These are phyloP conservation scores for Thereva nobilitata DNA, from an alignment of 2,888 invertebrate genomes.

Conservation along the genomic window DNA sequence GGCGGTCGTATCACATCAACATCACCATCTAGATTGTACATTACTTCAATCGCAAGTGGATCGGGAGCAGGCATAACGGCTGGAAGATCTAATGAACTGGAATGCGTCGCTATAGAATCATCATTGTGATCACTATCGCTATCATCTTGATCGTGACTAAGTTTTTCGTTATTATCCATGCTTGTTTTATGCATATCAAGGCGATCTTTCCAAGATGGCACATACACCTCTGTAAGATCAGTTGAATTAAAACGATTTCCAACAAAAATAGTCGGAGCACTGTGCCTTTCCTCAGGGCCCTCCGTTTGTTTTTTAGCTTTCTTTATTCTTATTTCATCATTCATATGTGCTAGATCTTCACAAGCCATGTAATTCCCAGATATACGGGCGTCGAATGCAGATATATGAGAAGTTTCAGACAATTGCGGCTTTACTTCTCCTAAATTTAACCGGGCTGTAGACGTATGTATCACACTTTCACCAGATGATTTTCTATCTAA, in stretches of 20 bases:
- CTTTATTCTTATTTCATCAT: slow-evolving; percentile 64
- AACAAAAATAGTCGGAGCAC: slow-evolving; percentile 68
- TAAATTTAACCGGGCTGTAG: slow-evolving; percentile 59
- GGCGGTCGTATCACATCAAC: slow-evolving; percentile 61
- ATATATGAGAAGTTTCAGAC: slow-evolving; percentile 66
- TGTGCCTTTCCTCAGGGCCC: slow-evolving; percentile 62
- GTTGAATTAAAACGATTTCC: slow-evolving; percentile 64
- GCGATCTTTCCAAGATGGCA: slow-evolving; percentile 60
- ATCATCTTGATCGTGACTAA: slow-evolving; percentile 16
- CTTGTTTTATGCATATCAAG: slow-evolving; percentile 51
- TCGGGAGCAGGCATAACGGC: slow-evolving; percentile 61
- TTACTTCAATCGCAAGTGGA: slow-evolving; percentile 61
- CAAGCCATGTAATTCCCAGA: slow-evolving; percentile 65
- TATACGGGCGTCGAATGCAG: slow-evolving; percentile 63
- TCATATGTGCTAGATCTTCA: slow-evolving; percentile 70
- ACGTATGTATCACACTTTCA: slow-evolving; percentile 57
- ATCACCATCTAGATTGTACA: slow-evolving; percentile 59
- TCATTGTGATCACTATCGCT: slow-evolving; percentile 43
- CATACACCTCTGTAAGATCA: slow-evolving; percentile 62
- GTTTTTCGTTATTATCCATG: slow-evolving; percentile 11
- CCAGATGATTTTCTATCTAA: slow-evolving; percentile 50
- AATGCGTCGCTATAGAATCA: slow-evolving; percentile 60
- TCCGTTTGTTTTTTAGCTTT: slow-evolving; percentile 47
- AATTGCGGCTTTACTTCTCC: slow-evolving; percentile 58
- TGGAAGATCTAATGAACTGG: slow-evolving; percentile 63